Evolutionary conservation across 2,888 invertebrate species (phyloP).

Genomic region (Tenthredo distinguenda): DNA sequence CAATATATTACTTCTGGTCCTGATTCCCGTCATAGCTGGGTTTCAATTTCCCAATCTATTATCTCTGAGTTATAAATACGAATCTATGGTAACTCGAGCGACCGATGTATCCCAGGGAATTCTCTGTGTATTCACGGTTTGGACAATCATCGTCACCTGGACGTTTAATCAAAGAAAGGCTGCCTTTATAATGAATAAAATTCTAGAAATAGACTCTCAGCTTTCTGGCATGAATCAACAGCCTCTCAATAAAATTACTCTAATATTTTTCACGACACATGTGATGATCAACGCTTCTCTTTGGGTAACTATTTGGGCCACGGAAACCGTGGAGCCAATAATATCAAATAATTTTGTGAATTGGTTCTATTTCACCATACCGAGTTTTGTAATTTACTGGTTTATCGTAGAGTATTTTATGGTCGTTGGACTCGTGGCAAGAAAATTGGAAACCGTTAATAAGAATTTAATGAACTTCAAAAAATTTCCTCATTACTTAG

Average conservation of each 20-base stretch:
- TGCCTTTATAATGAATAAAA: conserved; percentile 15
- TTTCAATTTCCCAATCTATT: background rate
- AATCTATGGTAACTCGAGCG: background rate
- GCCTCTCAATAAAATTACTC: background rate
- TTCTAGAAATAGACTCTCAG: background rate
- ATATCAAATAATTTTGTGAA: background rate
- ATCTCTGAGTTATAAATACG: conserved; percentile 4
- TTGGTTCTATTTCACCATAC: background rate
- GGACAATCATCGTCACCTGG: background rate
- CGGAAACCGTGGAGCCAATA: background rate
- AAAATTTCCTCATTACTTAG: background rate
- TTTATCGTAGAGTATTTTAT: conserved; percentile 5
- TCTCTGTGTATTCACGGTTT: background rate
- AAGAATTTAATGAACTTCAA: background rate
- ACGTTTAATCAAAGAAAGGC: background rate
- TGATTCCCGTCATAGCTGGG: background rate
- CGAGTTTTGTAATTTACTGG: background rate
- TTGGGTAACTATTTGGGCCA: background rate
- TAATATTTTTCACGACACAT: background rate
- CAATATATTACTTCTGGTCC: background rate
- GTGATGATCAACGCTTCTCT: background rate
- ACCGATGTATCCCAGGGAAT: conserved; percentile 2
- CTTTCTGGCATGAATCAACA: background rate
- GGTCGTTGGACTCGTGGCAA: background rate
- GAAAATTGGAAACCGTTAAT: background rate